Evolutionary conservation across 2,888 invertebrate genomes (phyloP), one percentile per base, ranked within the genome.

Genomic region (Rhaphigaster nebulosa): DNA sequence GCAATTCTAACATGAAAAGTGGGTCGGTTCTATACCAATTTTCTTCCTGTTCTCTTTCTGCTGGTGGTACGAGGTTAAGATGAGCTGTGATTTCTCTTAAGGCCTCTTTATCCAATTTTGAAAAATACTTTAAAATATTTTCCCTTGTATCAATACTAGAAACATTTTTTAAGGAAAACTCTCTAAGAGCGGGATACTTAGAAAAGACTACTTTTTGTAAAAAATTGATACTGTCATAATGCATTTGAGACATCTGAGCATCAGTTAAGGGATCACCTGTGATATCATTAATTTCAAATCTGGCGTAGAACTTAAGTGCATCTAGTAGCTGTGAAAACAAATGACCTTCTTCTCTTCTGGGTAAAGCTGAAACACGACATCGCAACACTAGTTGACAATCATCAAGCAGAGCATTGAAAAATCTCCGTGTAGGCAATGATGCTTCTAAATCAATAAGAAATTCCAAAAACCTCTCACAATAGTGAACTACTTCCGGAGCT

Each of bases 211-310:
- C 98, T 94, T 96, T 97, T 95, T 98, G 99, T 90, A 99, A 94
- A 0, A 97, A 97, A 4, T 97, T 98, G 76, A 99, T 98, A 94
- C 97, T 96, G 50, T 97, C 96, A 93, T 99, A 99, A 94, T 99
- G 99, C 52, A 97, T 94, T 93, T 98, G 96, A 60, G 98, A 98
- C 96, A 99, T 98, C 93, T 99, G 98, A 92, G 97, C 96, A 93
- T 99, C 98, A 0, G 97, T 97, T 92, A 99, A 95, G 0, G 99
- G 97, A 93, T 99, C 98, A 0, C 99, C 99, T 0, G 97, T 97
- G 93, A 97, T 97, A 93, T 99, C 99, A 94, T 98, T 98, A 92
- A 99, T 99, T 94, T 99, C 99, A 94, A 99, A 99, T 91, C 98
- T 96, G 0, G 98, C 96, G 94, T 99, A 99, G 93, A 99, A 99